phyloP scores from a whole-genome alignment of 2,113 vertebrate species.

The Scomber scombrus region DNA sequence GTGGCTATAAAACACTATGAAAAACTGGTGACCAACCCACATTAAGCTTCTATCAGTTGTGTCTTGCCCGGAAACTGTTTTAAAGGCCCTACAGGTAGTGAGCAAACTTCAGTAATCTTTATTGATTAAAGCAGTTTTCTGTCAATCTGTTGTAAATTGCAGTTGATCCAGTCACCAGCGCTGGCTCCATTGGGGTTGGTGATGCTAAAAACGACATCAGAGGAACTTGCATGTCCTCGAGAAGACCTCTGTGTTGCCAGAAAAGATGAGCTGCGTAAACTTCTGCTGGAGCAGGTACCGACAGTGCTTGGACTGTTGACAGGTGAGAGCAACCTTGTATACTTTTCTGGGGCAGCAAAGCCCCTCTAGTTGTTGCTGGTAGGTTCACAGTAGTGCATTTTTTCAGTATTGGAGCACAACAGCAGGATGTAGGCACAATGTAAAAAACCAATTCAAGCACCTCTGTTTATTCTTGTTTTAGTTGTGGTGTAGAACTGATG shows the following conservation, averaged over 20 bases:
- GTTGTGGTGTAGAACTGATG: background rate
- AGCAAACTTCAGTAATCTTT: background rate
- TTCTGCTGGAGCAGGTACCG: conserved; percentile 96
- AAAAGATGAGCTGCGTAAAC: conserved; percentile 96
- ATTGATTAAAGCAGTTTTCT: background rate
- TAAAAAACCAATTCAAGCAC: background rate
- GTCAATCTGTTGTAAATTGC: conserved; percentile 32
- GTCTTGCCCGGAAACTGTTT: too few relatives aligned
- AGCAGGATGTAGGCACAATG: background rate
- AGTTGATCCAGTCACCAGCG: conserved; percentile 95
- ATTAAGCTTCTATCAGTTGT: background rate
- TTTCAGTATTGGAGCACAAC: background rate
- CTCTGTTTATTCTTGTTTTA: too few relatives aligned
- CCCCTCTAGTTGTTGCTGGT: background rate
- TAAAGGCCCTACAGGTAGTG: too few relatives aligned
- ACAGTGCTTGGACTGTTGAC: conserved; percentile 94
- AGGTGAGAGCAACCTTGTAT: conserved; percentile 79
- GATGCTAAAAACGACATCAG: conserved; percentile 97
- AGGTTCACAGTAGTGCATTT: background rate
- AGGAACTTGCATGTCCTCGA: conserved; percentile 96
- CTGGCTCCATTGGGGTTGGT: conserved; percentile 94
- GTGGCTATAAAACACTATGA: background rate
- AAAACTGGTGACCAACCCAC: background rate
- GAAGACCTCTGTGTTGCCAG: conserved; percentile 96
- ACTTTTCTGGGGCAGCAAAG: background rate